Evolutionary conservation across 1,140 invertebrate genomes (phyloP).

Genomic region (Littorina saxatilis): DNA sequence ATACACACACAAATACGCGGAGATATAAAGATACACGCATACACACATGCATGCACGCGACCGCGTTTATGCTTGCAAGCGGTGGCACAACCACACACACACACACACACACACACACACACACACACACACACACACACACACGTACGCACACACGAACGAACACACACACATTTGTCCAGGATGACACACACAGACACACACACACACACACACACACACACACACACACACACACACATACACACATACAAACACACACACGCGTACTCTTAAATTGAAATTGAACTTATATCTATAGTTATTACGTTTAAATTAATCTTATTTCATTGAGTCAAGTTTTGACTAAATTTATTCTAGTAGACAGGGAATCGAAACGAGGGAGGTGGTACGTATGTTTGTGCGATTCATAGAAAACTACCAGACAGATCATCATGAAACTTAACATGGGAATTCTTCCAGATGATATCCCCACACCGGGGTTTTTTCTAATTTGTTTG

Average conservation of each 20-base stretch:
- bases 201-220: background rate
- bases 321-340: background rate
- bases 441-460: background rate
- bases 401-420: too few species aligned
- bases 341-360: too few species aligned
- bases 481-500: background rate
- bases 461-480: background rate
- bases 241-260: background rate
- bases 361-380: background rate
- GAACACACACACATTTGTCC: background rate
- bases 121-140: background rate
- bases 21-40: background rate
- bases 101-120: background rate
- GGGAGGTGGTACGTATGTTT: background rate
- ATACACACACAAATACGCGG: background rate
- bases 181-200: background rate
- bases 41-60: too few species aligned
- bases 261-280: background rate
- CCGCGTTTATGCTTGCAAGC: background rate
- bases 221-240: background rate
- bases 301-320: background rate
- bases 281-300: background rate
- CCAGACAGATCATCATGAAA: background rate
- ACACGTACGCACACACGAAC: background rate
- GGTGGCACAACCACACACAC: background rate